Base-by-base conservation (phyloP, 2,888 invertebrate genomes). In the Plebejus anna region DNA sequence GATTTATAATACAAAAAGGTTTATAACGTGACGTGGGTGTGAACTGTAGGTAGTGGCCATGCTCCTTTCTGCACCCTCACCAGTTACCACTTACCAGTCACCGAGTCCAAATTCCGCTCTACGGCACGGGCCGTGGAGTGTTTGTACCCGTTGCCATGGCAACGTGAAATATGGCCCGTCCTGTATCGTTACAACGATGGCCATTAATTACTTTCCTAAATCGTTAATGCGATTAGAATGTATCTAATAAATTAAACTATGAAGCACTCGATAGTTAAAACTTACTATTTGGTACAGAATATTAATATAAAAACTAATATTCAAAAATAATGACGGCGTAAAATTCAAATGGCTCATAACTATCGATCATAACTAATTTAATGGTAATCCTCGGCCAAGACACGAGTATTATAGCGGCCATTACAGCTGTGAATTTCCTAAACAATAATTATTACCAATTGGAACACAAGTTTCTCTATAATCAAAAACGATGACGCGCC, bases 401-500 rank as follows among this genome's bases (percentile, higher is more conserved):
- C 80, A 81, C 81, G 83, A 82, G 81, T 84, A 83, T 85, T 82
- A 83, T 83, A 84, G 28, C 61, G 80, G 78, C 82, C 81, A 82
- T 84, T 84, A 47, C 76, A 36, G 75, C 84, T 83, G 83, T 79
- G 85, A 85, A 86, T 80, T 72, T 73, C 84, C 86, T 87, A 91
- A 92, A 92, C 88, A 91, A 89, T 91, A 91, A 91, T 93, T 91
- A 91, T 88, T 86, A 89, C 88, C 89, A 92, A 92, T 93, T 92
- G 92, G 89, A 84, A 85, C 85, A 88, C 87, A 89, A 88, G 88
- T 89, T 86, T 86, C 85, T 87, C 83, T 82, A 91, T 90, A 92
- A 93, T 94, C 92, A 92, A 92, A 91, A 89, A 84, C 84, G 85
- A 94, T 94, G 94, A 94, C 93, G 92, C 84, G 91, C 90, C 88